Conservation (phyloP, 2,888 invertebrate species). For the Pyrrhosoma nymphula region DNA sequence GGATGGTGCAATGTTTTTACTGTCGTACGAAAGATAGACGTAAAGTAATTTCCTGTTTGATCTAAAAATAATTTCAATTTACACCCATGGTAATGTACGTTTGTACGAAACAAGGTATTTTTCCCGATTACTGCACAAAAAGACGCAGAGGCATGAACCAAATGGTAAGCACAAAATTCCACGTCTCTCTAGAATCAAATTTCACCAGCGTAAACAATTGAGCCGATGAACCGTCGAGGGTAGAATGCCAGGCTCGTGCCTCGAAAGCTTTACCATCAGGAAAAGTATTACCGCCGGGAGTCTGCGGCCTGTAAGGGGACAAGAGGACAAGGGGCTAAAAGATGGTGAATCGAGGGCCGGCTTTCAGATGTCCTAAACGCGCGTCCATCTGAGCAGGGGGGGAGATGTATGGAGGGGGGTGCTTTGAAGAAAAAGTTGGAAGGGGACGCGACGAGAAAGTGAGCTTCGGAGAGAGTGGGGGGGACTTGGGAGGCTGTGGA, state of each 20-base stretch:
- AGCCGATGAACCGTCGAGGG: background rate
- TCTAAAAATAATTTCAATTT: no score
- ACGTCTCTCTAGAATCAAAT: no score
- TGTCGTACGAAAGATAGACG: no score
- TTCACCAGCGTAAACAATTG: no score
- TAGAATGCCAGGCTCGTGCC: background rate
- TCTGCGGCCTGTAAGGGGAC: background rate
- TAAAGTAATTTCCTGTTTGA: no score
- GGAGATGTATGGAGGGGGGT: background rate
- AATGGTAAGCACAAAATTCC: no score
- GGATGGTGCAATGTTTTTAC: no score
- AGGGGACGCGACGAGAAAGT: background rate
- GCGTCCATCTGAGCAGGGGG: background rate
- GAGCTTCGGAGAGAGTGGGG: background rate
- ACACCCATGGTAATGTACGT: no score
- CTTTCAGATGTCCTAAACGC: constrained; percentile 26
- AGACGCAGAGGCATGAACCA: no score
- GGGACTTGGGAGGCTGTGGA: background rate
- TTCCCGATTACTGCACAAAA: no score
- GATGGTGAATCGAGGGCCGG: background rate
- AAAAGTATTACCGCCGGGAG: background rate
- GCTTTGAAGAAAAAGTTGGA: background rate
- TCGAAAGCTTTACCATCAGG: background rate
- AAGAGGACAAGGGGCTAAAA: background rate
- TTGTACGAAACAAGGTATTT: no score